Conservation (phyloP, 1,140 invertebrate genomes). For the Brachionus paranguensis region DNA sequence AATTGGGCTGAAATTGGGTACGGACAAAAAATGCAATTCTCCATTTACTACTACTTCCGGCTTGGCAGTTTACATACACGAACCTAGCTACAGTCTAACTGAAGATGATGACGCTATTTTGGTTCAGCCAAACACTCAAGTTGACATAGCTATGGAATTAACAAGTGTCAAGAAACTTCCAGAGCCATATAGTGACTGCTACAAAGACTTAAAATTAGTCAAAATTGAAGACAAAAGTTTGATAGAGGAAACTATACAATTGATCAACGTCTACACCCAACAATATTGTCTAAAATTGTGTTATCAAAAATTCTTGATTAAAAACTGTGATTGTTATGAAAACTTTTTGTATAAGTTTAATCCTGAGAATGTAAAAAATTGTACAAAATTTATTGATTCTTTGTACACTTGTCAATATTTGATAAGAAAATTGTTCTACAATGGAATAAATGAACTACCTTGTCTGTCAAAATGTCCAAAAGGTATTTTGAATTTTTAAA, state of each 20-base stretch:
- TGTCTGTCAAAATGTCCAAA: constrained; percentile 27
- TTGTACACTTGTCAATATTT: constrained; percentile 36
- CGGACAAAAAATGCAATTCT: neutral
- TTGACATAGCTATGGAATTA: neutral
- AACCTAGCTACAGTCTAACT: neutral
- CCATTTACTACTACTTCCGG: neutral
- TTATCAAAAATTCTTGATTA: constrained; percentile 25
- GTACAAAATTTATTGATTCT: constrained; percentile 36
- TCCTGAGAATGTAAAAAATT: neutral
- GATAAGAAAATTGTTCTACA: constrained; percentile 6
- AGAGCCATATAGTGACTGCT: constrained; percentile 1
- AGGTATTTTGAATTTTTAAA: neutral
- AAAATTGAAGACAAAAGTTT: neutral
- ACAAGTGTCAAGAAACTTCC: neutral
- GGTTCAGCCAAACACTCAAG: neutral
- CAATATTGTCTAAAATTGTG: constrained; percentile 34
- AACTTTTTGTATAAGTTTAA: neutral
- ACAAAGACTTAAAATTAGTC: neutral
- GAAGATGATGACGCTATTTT: constrained; percentile 9
- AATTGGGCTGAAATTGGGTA: neutral
- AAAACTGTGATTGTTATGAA: constrained; percentile 13
- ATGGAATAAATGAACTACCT: neutral
- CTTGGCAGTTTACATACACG: constrained; percentile 7
- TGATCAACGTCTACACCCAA: neutral
- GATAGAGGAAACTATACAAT: neutral